Evolutionary conservation across 2,797 vertebrate species (phyloP).

Genomic region (Muscicapa comitata): DNA sequence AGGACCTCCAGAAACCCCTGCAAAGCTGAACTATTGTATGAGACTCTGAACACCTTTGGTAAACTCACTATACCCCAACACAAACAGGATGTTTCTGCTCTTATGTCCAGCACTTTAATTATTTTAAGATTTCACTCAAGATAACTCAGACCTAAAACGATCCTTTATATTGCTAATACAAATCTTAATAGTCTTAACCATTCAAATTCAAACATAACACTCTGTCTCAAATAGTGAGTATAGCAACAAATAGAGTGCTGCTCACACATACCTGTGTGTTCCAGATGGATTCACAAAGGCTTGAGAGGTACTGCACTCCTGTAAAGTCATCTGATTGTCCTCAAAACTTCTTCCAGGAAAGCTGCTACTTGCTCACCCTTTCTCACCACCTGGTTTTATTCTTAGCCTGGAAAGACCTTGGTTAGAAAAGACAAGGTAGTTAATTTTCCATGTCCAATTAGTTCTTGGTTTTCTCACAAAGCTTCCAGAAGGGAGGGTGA

Average conservation of each 20-base stretch:
- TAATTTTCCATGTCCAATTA: not conserved
- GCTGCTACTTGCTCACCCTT: not conserved
- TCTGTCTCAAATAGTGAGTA: not conserved
- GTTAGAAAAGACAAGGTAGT: not conserved
- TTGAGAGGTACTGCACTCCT: rapidly evolving
- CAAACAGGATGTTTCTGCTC: not conserved
- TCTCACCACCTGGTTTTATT: not conserved
- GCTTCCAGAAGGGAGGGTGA: not conserved
- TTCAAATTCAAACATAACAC: not conserved
- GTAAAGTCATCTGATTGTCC: not conserved
- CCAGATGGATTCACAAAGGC: not conserved
- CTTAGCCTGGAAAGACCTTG: not conserved
- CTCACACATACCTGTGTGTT: not conserved
- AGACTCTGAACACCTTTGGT: not conserved
- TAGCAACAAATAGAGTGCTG: not conserved
- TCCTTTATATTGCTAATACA: not conserved
- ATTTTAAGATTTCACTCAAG: not conserved
- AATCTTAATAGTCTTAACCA: not conserved
- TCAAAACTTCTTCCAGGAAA: not conserved
- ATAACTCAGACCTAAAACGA: not conserved
- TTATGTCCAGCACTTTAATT: not conserved
- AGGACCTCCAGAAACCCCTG: not conserved
- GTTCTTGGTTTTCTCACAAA: not conserved
- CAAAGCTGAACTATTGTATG: not conserved
- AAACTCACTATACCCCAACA: not conserved